Base-by-base conservation (phyloP, 2,797 vertebrate genomes). In the Catostomus latipinnis region DNA sequence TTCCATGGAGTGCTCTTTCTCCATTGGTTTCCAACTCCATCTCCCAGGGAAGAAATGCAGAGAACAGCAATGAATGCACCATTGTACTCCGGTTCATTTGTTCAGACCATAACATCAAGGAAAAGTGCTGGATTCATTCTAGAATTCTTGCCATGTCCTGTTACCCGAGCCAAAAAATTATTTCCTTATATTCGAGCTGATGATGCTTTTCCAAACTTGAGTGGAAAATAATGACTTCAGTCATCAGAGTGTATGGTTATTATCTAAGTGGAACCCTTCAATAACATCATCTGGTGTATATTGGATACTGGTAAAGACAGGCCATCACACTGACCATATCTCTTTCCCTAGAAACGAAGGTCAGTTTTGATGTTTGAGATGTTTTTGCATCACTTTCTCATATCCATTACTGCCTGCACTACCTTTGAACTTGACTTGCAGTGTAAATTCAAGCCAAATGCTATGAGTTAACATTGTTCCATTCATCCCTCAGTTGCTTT, bases 171-270 rank as follows among this genome's bases (percentile, higher is more conserved):
- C 73, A 83, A 67, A 52, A 80, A 61, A 75, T 53, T 71, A 52
- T 74, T 84, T 74, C 76, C 49, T 76, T n/a, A 81, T 71, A 68
- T 57, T 83, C 34, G 69, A 66, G 84, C 76, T 63, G 56, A 66
- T 74, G 72, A 66, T 65, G 61, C 11, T 48, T 61, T 50, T 68
- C 77, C 74, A 81, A 81, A 68, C 81, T 75, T 68, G 12, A 79
- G 82, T 81, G 66, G 46, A 43, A 54, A 84, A 71, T 83, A 84
- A 85, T 84, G 81, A 82, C 66, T 52, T 34, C 16, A 50, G 46
- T 80, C 69, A 85, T 81, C 60, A 79, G 63, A 76, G 78, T 82
- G 83, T 81, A 84, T 71, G 71, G 83, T 63, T 81, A 62, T 60
- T 65, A 80, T 78, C 76, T 62, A 77, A 71, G 54, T 69, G 78